These are phyloP conservation scores for Odontomyia ornata DNA, from an alignment of 2,888 invertebrate species.

Conservation along the genomic window DNA sequence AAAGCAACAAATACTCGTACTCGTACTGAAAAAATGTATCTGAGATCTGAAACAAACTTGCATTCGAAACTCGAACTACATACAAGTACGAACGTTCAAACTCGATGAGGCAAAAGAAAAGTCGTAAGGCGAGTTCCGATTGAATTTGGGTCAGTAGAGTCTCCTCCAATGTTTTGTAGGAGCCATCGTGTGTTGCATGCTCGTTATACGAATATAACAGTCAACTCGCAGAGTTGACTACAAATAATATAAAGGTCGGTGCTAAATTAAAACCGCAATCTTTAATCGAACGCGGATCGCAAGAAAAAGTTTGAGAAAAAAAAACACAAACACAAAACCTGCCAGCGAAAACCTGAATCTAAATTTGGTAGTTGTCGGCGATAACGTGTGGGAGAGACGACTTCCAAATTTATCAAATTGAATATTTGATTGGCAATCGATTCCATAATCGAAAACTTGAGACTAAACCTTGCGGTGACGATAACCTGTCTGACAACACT, in stretches of 20 bases:
- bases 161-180: slow-evolving; percentile 20
- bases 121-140: slow-evolving; percentile 27
- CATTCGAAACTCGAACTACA: slow-evolving; percentile 1
- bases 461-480: too few species aligned
- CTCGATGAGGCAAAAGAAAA: slow-evolving; percentile 29
- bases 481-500: too few species aligned
- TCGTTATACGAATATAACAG: slow-evolving; percentile 4
- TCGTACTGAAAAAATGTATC: not conserved
- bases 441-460: too few species aligned
- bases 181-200: not conserved
- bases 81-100: too few species aligned
- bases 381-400: not conserved
- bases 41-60: too few species aligned
- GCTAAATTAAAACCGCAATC: slow-evolving; percentile 30
- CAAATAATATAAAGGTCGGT: slow-evolving; percentile 38
- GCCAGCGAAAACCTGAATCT: not conserved
- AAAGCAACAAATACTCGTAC: not conserved
- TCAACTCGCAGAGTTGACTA: not conserved
- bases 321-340: not conserved
- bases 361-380: not conserved
- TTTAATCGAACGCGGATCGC: not conserved
- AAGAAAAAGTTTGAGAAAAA: not conserved
- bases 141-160: slow-evolving; percentile 41
- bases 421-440: not conserved
- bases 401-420: not conserved